Percentiles rank a stretch among this genome's conserved stretches.
These are phyloP conservation scores for Upupa epops DNA, from an alignment of 2,113 vertebrate genomes.

Conservation along the genomic window DNA sequence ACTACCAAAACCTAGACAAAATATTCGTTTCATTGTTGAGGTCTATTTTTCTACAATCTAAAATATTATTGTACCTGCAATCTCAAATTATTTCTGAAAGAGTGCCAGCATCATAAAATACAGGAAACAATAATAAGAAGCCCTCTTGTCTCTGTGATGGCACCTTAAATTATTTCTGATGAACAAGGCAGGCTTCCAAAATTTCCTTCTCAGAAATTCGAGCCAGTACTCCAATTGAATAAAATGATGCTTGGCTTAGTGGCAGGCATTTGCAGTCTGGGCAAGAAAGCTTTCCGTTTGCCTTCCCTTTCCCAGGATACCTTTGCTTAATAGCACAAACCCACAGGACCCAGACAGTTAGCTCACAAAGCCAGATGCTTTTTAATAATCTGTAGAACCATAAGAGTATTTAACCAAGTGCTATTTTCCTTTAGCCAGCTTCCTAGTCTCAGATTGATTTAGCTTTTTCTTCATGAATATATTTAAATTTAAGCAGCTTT, in stretches of 20 bases:
- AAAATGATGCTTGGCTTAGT: background rate
- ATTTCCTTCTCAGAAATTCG: background rate
- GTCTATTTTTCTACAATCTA: background rate
- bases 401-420: background rate
- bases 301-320: background rate
- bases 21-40: background rate
- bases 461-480: background rate
- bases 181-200: background rate
- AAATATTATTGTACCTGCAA: background rate
- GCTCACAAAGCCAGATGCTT: background rate
- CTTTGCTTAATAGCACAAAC: background rate
- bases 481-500: background rate
- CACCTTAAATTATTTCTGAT: conserved; percentile 8
- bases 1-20: background rate
- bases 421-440: background rate
- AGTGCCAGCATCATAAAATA: background rate
- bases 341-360: background rate
- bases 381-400: background rate
- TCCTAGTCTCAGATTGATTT: background rate
- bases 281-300: background rate
- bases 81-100: background rate
- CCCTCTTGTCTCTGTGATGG: background rate
- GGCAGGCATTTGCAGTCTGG: background rate
- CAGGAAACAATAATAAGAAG: background rate
- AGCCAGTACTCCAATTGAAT: background rate